phyloP scores from a whole-genome alignment of 2,797 vertebrate species.

The Apodemus agrarius region DNA sequence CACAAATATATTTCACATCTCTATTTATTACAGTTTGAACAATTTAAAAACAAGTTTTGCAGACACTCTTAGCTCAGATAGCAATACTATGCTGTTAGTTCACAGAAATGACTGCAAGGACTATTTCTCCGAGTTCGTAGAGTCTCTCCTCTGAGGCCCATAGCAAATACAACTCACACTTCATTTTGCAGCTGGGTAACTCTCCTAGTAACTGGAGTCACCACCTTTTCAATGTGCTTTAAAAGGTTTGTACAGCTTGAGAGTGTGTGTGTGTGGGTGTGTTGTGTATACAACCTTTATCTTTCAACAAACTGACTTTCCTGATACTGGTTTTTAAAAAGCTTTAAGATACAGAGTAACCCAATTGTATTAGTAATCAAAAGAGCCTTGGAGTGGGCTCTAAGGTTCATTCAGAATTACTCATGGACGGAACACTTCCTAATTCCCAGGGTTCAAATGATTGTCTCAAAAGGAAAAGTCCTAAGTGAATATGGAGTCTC shows the following conservation, averaged over 20 bases:
- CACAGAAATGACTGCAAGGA: conserved; percentile 48
- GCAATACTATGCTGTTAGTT: conserved; percentile 56
- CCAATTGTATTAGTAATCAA: conserved; percentile 55
- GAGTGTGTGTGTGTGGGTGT: not conserved
- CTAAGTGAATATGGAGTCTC: conserved; percentile 38
- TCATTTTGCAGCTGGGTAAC: conserved; percentile 15
- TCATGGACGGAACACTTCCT: conserved; percentile 23
- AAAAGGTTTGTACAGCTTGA: not conserved
- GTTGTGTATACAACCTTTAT: conserved; percentile 5
- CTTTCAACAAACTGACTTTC: conserved; percentile 41
- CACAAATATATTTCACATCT: conserved; percentile 64
- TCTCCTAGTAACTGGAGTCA: not conserved
- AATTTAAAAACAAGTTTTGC: conserved; percentile 62
- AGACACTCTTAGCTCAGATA: conserved; percentile 57
- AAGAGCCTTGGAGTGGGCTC: conserved; percentile 14
- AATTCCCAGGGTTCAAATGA: conserved; percentile 64
- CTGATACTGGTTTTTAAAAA: conserved; percentile 18
- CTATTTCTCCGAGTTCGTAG: conserved; percentile 23
- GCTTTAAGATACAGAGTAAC: conserved; percentile 55
- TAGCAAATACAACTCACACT: not conserved
- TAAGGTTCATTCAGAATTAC: not conserved
- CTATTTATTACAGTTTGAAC: conserved; percentile 65
- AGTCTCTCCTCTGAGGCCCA: conserved; percentile 36
- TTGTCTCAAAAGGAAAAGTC: conserved; percentile 68
- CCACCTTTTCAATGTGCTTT: not conserved